Conservation (phyloP, 2,888 invertebrate genomes). For the Calameuta idolon region DNA sequence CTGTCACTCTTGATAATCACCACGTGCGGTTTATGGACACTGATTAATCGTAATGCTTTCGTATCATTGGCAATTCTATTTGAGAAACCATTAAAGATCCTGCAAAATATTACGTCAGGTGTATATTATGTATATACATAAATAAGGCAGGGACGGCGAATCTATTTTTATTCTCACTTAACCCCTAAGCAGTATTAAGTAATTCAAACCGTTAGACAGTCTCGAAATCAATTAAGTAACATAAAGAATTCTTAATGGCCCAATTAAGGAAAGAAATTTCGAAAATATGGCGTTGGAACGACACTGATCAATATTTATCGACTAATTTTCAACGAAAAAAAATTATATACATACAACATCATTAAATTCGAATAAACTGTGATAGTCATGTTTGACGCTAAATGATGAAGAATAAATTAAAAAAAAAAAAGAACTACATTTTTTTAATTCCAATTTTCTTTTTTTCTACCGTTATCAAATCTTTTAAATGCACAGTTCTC, state of each 20-base stretch:
- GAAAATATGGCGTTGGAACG: neutral
- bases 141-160: neutral
- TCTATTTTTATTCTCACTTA: neutral
- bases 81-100: neutral
- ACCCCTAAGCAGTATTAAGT: neutral
- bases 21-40: neutral
- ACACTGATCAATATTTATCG: neutral
- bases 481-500: neutral
- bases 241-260: neutral
- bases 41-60: neutral
- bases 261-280: neutral
- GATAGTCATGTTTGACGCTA: neutral
- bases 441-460: too few relatives aligned
- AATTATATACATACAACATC: neutral
- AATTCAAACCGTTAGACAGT: neutral
- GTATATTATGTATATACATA: neutral
- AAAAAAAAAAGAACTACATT: neutral
- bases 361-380: neutral
- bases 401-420: neutral
- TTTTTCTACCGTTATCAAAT: neutral
- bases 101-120: neutral
- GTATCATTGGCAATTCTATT: neutral
- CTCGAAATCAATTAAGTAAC: neutral
- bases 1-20: neutral
- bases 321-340: neutral